phyloP scores from a whole-genome alignment of 64 coral and sea anemone species.

The Acropora tenuis region DNA sequence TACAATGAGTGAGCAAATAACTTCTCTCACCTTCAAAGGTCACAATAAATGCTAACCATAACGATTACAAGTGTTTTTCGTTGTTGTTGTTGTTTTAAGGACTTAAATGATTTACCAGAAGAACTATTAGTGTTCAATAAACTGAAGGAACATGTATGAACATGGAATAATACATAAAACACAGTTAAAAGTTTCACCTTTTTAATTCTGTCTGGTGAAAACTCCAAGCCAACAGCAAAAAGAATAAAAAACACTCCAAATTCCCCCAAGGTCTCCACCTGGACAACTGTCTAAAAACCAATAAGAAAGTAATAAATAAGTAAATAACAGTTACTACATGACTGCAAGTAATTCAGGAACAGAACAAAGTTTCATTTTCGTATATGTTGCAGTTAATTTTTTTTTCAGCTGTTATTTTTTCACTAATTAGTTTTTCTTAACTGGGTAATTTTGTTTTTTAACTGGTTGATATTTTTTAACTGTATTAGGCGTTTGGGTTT shows the following conservation, averaged over 20 bases:
- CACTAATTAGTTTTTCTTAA: no score
- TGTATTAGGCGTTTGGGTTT: no score
- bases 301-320: not conserved
- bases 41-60: not conserved
- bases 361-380: no score
- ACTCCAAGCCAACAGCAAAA: conserved; percentile 93
- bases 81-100: no score
- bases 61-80: no score
- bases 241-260: conserved; percentile 99
- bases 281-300: conserved; percentile 87
- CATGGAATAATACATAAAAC: not conserved
- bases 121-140: not conserved
- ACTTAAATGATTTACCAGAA: no score
- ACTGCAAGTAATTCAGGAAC: not conserved
- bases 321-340: not conserved
- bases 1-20: no score
- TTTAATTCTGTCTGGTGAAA: conserved; percentile 96
- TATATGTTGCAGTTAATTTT: no score
- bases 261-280: conserved; percentile 98
- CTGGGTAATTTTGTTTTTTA: no score
- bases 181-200: conserved; percentile 53
- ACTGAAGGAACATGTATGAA: no score
- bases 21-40: not conserved
- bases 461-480: no score
- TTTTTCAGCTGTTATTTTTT: no score